A percentile compares a stretch with the other conserved stretches of the same genome.
phyloP scores from a whole-genome alignment of 2,888 invertebrate genomes.

The Opisthograptis luteolata region DNA sequence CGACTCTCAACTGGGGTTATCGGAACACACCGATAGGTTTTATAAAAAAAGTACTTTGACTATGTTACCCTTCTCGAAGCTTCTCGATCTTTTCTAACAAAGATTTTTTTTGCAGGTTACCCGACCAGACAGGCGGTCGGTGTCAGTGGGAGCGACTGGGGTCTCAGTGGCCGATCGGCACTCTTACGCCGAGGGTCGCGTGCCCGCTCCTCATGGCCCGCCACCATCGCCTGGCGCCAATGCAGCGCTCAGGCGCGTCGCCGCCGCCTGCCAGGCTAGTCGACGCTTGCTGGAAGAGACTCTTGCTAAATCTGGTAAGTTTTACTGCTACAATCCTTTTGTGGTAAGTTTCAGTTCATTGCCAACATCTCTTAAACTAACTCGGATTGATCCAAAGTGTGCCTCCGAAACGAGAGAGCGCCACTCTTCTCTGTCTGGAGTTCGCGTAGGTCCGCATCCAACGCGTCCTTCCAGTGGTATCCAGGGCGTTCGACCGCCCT shows the following conservation, averaged over 20 bases:
- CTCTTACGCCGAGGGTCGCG: slow-evolving; percentile 69
- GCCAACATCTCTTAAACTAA: too few relatives aligned
- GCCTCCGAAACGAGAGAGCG: too few relatives aligned
- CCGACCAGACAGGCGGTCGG: slow-evolving; percentile 65
- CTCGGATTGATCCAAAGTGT: too few relatives aligned
- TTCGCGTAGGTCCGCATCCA: too few relatives aligned
- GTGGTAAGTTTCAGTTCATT: too few relatives aligned
- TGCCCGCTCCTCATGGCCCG: slow-evolving; percentile 72
- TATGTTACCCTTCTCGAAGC: too few relatives aligned
- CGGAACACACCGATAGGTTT: too few relatives aligned
- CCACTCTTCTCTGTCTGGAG: too few relatives aligned
- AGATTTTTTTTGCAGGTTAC: slow-evolving; percentile 59
- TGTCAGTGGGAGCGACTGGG: slow-evolving; percentile 63
- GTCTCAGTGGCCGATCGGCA: slow-evolving; percentile 56
- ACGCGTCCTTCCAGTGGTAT: too few relatives aligned
- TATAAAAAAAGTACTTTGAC: too few relatives aligned
- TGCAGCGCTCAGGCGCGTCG: slow-evolving; percentile 61
- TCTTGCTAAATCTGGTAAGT: slow-evolving; percentile 82
- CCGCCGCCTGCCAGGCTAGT: slow-evolving; percentile 82
- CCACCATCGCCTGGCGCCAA: slow-evolving; percentile 73
- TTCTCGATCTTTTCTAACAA: slow-evolving; percentile 1
- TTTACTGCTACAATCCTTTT: neutral
- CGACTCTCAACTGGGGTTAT: too few relatives aligned
- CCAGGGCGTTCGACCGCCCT: too few relatives aligned
- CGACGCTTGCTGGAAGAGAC: slow-evolving; percentile 88